phyloP scores from a whole-genome alignment of 2,113 vertebrate genomes.

The Azemiops feae region DNA sequence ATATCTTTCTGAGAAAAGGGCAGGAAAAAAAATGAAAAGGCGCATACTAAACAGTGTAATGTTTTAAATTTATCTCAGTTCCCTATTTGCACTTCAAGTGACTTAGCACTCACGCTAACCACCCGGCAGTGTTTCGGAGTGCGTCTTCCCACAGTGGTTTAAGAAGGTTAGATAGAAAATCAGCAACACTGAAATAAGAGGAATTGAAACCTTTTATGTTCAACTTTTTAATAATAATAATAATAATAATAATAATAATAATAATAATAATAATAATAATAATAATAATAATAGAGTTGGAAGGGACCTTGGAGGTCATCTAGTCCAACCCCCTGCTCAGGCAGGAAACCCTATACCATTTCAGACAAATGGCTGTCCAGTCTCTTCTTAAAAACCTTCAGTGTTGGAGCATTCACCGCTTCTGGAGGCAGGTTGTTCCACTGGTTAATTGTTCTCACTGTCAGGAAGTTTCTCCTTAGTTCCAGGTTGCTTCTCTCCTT shows the following conservation, averaged over 20 bases:
- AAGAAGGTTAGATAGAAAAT: background rate
- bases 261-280: too few relatives aligned
- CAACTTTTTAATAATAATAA: too few relatives aligned
- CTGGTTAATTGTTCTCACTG: background rate
- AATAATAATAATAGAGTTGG: background rate
- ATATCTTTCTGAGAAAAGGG: background rate
- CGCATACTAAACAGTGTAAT: background rate
- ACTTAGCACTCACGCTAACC: background rate
- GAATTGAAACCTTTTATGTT: background rate
- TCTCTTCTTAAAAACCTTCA: background rate
- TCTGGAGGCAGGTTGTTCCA: background rate
- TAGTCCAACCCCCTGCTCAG: background rate
- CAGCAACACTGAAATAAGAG: constrained; percentile 1
- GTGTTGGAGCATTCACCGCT: background rate
- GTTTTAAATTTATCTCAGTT: background rate
- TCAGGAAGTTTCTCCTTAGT: background rate
- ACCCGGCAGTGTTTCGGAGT: too few relatives aligned
- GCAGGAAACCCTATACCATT: background rate
- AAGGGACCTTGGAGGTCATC: background rate
- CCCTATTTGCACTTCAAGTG: background rate
- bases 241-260: too few relatives aligned
- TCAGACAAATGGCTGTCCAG: background rate
- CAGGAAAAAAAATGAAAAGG: background rate
- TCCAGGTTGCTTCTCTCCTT: background rate
- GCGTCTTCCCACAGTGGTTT: background rate